Conservation (phyloP, 2,113 vertebrate species). For the Eurystomus gularis region DNA sequence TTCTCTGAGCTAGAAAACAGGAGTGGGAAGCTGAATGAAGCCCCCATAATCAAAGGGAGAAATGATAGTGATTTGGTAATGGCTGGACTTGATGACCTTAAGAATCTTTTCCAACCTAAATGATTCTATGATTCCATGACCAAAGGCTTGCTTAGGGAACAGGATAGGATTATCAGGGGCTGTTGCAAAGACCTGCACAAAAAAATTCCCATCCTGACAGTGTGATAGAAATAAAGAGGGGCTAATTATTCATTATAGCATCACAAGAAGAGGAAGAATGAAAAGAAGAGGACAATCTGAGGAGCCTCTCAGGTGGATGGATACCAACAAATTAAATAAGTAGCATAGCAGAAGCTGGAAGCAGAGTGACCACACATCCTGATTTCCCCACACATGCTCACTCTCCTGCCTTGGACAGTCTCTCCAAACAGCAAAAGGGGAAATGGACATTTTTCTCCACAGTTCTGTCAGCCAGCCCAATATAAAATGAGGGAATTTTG, state of each 20-base stretch:
- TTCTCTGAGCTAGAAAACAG: neutral
- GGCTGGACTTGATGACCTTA: too few relatives aligned
- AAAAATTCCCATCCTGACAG: neutral
- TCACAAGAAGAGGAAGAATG: neutral
- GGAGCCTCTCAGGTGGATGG: neutral
- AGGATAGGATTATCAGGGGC: too few relatives aligned
- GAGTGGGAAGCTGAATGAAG: neutral
- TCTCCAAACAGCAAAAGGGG: neutral
- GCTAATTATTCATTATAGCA: neutral
- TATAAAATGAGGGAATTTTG: neutral
- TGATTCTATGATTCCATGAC: too few relatives aligned
- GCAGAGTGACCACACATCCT: accelerated
- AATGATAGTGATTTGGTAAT: neutral
- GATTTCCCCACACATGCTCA: neutral
- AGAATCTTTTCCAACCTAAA: too few relatives aligned
- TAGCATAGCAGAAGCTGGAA: neutral
- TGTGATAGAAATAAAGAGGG: neutral
- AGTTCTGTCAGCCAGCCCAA: neutral
- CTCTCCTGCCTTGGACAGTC: neutral
- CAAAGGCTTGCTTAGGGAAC: too few relatives aligned
- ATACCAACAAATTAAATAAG: neutral
- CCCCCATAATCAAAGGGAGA: neutral
- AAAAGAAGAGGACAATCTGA: neutral
- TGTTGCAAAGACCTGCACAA: neutral
- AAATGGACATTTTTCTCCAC: neutral